phyloP scores from a whole-genome alignment of 2,888 invertebrate genomes.

The Conomelus anceps region DNA sequence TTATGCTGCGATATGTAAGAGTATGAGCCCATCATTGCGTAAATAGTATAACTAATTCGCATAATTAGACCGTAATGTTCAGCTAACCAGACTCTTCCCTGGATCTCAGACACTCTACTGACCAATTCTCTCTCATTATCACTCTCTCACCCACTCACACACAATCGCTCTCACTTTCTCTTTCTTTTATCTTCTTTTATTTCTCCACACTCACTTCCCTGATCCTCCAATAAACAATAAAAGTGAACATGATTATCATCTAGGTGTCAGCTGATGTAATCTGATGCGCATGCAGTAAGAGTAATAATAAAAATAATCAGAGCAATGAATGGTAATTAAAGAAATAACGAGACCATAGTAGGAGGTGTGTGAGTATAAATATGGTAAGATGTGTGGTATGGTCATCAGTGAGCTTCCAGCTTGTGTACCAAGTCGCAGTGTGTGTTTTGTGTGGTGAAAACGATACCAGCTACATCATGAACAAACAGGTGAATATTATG shows the following conservation, averaged over 20 bases:
- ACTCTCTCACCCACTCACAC: neutral
- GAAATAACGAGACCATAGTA: neutral
- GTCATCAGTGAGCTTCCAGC: neutral
- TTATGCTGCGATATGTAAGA: neutral
- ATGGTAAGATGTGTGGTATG: neutral
- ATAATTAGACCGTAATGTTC: neutral
- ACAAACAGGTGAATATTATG: neutral
- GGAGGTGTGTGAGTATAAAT: neutral
- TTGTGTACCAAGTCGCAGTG: neutral
- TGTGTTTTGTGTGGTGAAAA: neutral
- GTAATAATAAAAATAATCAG: neutral
- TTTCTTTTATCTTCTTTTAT: no score
- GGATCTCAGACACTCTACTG: no score
- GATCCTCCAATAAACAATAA: neutral
- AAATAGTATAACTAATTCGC: neutral
- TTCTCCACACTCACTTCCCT: neutral
- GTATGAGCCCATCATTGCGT: neutral
- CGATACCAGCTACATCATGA: neutral
- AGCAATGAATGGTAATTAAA: neutral
- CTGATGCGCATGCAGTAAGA: neutral
- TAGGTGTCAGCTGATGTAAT: neutral
- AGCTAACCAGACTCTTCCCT: neutral
- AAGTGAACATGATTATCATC: neutral
- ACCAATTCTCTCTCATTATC: neutral
- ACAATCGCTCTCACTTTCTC: neutral